phyloP scores from a whole-genome alignment of 2,888 invertebrate species.

The Rotaria macrura region DNA sequence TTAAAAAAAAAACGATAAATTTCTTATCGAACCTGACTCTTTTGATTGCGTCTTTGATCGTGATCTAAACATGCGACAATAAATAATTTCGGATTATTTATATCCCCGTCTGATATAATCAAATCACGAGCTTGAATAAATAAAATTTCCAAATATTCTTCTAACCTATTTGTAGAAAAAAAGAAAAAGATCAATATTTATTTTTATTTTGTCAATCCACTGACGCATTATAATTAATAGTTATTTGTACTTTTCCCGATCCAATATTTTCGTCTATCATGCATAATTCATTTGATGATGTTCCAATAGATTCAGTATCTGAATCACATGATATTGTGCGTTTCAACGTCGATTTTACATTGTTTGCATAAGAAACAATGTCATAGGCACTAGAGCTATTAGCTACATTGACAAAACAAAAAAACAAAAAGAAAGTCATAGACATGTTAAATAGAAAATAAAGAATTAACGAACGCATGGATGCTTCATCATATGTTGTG shows the following conservation, averaged over 20 bases:
- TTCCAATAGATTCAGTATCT: neutral
- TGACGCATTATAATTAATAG: conserved; percentile 13
- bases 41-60: neutral
- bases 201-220: neutral
- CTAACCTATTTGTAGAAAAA: neutral
- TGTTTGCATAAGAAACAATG: neutral
- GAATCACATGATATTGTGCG: neutral
- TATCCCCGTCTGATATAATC: neutral
- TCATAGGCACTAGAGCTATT: neutral
- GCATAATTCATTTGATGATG: neutral
- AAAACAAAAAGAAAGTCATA: neutral
- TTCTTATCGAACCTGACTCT: neutral
- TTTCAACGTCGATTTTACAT: neutral
- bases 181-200: neutral
- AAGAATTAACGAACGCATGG: neutral
- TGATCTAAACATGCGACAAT: neutral
- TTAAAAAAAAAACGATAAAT: neutral
- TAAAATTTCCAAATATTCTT: neutral
- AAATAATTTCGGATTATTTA: neutral
- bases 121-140: neutral
- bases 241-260: neutral
- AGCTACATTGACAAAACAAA: neutral
- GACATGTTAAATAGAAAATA: neutral
- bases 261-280: neutral
- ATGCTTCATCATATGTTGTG: neutral